Conservation (phyloP, 2,113 vertebrate genomes). For the Sinocyclocheilus anophthalmus region DNA sequence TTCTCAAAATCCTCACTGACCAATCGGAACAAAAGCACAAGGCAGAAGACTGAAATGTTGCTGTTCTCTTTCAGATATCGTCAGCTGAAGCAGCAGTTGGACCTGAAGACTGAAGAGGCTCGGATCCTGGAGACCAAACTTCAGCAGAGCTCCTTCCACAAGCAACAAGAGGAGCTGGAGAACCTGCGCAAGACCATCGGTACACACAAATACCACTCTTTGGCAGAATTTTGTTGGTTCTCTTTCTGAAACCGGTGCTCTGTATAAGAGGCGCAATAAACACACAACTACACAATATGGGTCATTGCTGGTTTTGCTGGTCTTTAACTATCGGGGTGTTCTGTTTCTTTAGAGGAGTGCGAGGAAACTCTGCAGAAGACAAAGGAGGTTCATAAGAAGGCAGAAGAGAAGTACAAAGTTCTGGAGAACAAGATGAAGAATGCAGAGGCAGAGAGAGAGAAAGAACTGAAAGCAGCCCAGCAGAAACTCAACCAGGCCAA, state of each 20-base stretch:
- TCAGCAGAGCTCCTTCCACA: conserved; percentile 90
- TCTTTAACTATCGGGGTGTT: neutral
- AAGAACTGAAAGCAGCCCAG: conserved; percentile 84
- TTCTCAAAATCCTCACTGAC: neutral
- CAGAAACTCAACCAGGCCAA: conserved; percentile 83
- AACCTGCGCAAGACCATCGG: conserved; percentile 87
- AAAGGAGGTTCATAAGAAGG: conserved; percentile 83
- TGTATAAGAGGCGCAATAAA: neutral
- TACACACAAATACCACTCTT: conserved; percentile 58
- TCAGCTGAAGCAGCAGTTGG: conserved; percentile 88
- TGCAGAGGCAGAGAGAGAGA: conserved; percentile 82
- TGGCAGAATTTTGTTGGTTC: neutral
- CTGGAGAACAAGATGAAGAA: conserved; percentile 96
- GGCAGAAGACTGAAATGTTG: neutral
- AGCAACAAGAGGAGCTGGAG: conserved; percentile 91
- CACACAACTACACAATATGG: neutral
- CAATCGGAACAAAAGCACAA: neutral
- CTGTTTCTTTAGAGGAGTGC: conserved; percentile 79
- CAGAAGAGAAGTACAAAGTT: conserved; percentile 86
- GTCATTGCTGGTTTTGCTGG: neutral
- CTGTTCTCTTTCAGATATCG: conserved; percentile 77
- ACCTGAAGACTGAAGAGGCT: conserved; percentile 88
- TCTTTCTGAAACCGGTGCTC: neutral
- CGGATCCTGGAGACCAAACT: conserved; percentile 86
- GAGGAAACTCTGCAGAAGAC: conserved; percentile 84